These are phyloP conservation scores for Formica exsecta DNA, from an alignment of 1,140 invertebrate species.

Conservation along the genomic window DNA sequence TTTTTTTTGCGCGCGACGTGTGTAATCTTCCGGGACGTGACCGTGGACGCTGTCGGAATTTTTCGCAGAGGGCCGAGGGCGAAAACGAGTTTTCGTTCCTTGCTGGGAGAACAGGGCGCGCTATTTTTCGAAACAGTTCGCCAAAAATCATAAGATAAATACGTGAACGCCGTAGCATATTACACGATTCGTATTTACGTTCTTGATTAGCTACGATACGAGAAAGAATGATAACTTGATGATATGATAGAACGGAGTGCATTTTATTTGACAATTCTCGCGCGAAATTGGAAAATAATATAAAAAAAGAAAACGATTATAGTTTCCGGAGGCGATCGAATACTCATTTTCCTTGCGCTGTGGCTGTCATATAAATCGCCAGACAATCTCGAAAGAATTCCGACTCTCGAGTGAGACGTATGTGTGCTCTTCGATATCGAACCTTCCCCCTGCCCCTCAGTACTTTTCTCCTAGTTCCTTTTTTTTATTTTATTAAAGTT, in stretches of 20 bases:
- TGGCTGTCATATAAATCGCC: background rate
- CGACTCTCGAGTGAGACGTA: background rate
- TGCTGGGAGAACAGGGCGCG: background rate
- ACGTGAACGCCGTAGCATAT: background rate
- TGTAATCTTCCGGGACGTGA: slow-evolving; percentile 52
- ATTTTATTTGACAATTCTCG: background rate
- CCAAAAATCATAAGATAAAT: slow-evolving; percentile 18
- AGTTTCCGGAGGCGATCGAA: background rate
- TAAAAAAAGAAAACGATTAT: background rate
- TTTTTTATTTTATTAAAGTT: slow-evolving; percentile 59
- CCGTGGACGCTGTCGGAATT: slow-evolving; percentile 12
- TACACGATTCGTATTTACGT: background rate
- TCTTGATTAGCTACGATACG: background rate
- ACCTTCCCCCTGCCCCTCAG: background rate
- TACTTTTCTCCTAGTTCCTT: background rate
- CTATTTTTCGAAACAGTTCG: slow-evolving; percentile 14
- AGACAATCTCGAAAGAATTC: slow-evolving; percentile 15
- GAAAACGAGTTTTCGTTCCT: slow-evolving; percentile 11
- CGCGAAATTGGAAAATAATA: background rate
- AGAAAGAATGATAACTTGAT: background rate
- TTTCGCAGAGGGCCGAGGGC: slow-evolving; percentile 7
- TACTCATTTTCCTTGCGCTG: background rate
- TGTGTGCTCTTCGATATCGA: slow-evolving; percentile 31
- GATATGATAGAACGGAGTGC: too few species aligned
- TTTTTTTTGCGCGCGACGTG: slow-evolving; percentile 24